Percentiles rank a stretch among this genome's conserved stretches.
These are phyloP conservation scores for Odontocolon sp. DNA, from an alignment of 2,888 invertebrate species.

Conservation along the genomic window DNA sequence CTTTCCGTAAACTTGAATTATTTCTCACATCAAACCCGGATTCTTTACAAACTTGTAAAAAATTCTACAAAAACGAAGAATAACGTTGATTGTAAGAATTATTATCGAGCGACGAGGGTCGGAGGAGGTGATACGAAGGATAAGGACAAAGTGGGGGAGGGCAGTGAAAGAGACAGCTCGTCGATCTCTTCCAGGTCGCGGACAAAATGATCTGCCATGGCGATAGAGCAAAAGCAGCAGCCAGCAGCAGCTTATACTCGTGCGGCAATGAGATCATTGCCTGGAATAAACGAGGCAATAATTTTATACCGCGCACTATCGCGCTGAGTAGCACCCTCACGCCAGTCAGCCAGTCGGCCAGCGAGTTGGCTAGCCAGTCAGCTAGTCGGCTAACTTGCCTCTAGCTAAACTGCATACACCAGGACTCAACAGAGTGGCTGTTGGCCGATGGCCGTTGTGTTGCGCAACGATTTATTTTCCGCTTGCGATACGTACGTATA, in stretches of 20 bases:
- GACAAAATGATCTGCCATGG: constrained; percentile 42
- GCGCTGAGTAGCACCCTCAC: constrained; percentile 52
- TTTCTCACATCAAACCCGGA: too few relatives aligned
- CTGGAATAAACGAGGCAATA: constrained; percentile 79
- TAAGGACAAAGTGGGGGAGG: not conserved
- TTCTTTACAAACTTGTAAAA: too few relatives aligned
- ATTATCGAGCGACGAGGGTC: not conserved
- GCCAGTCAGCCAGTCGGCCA: constrained; percentile 54
- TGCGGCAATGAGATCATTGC: constrained; percentile 79
- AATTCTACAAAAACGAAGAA: not conserved
- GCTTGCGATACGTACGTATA: constrained; percentile 68
- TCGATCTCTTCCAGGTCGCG: constrained; percentile 49
- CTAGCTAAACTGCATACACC: constrained; percentile 10
- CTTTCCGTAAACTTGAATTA: too few relatives aligned
- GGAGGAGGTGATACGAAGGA: not conserved
- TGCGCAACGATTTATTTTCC: constrained; percentile 80
- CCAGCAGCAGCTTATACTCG: constrained; percentile 16
- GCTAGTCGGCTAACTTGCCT: constrained; percentile 38
- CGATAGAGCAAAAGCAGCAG: constrained; percentile 24
- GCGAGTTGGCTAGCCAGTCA: constrained; percentile 70
- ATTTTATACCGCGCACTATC: constrained; percentile 73
- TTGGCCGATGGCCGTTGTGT: constrained; percentile 62
- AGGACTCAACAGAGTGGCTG: constrained; percentile 31
- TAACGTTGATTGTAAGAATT: not conserved
- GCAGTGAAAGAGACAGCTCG: constrained; percentile 25